Evolutionary conservation across 2,888 invertebrate species (phyloP).

Genomic region (Ornithoptera alexandrae): DNA sequence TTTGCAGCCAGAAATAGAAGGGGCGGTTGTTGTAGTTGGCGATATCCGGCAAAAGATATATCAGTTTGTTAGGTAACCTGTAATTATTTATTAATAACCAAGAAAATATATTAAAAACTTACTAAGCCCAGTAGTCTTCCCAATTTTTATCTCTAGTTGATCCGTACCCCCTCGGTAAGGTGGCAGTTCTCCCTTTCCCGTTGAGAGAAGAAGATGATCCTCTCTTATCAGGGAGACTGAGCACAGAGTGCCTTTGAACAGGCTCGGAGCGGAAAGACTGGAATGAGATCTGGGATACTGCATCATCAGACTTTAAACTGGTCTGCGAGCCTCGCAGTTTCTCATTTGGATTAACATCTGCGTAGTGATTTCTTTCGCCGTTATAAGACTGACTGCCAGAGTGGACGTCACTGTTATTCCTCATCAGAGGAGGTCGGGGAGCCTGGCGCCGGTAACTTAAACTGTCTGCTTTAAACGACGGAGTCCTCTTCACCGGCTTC

Average conservation of each 20-base stretch:
- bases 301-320: constrained; percentile 61
- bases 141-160: constrained; percentile 68
- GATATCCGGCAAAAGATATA: too few relatives aligned
- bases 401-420: constrained; percentile 45
- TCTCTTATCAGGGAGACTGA: constrained; percentile 63
- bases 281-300: constrained; percentile 58
- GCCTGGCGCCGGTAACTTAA: constrained; percentile 52
- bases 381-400: constrained; percentile 45
- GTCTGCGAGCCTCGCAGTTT: constrained; percentile 59
- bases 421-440: constrained; percentile 49
- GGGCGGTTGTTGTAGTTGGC: too few relatives aligned
- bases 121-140: constrained; percentile 77
- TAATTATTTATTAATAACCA: not conserved
- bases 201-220: constrained; percentile 53
- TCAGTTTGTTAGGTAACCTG: too few relatives aligned
- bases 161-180: constrained; percentile 67
- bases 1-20: too few relatives aligned
- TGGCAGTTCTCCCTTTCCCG: constrained; percentile 61
- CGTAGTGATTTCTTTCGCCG: constrained; percentile 51
- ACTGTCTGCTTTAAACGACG: constrained; percentile 56
- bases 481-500: constrained; percentile 54
- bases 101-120: constrained; percentile 41
- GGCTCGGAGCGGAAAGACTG: constrained; percentile 70
- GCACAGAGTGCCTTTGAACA: constrained; percentile 53
- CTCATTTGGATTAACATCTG: constrained; percentile 43